These are phyloP conservation scores for Agrotis puta DNA, from an alignment of 2,888 invertebrate species.

Conservation along the genomic window DNA sequence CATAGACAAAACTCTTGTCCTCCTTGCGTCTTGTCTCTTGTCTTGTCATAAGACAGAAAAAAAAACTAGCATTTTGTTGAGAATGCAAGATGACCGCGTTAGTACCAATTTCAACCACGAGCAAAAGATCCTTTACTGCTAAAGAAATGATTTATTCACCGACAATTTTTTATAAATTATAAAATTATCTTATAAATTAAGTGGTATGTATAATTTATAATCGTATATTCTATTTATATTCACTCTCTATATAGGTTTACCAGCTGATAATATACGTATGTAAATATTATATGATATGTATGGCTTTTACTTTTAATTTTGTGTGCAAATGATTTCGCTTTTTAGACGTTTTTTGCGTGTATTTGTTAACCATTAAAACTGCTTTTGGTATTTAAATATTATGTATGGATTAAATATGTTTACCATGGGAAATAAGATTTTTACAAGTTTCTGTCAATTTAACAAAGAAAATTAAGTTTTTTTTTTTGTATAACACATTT, in stretches of 20 bases:
- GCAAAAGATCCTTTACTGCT: neutral
- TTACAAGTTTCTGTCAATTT: neutral
- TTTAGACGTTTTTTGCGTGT: slow-evolving; percentile 61
- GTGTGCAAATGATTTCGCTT: slow-evolving; percentile 56
- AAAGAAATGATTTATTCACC: slow-evolving; percentile 13
- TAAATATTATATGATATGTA: slow-evolving; percentile 54
- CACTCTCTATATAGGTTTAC: slow-evolving; percentile 33
- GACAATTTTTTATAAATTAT: neutral
- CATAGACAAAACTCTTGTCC: too few relatives aligned
- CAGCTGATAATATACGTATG: slow-evolving; percentile 40
- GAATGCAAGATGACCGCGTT: neutral
- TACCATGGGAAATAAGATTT: slow-evolving; percentile 24
- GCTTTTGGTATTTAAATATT: slow-evolving; percentile 44
- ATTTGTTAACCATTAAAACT: slow-evolving; percentile 44
- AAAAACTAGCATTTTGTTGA: neutral
- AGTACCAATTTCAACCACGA: neutral
- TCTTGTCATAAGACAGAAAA: too few relatives aligned
- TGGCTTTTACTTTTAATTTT: slow-evolving; percentile 50
- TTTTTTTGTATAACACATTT: too few relatives aligned
- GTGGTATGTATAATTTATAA: slow-evolving; percentile 32
- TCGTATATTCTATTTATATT: slow-evolving; percentile 32
- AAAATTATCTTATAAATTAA: neutral
- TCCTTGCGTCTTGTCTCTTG: too few relatives aligned
- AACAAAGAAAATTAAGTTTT: too few relatives aligned
- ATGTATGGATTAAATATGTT: slow-evolving; percentile 10